Percentiles rank a stretch among this genome's conserved stretches.
Evolutionary conservation across 2,113 vertebrate genomes (phyloP).

Genomic region (Engystomops pustulosus): DNA sequence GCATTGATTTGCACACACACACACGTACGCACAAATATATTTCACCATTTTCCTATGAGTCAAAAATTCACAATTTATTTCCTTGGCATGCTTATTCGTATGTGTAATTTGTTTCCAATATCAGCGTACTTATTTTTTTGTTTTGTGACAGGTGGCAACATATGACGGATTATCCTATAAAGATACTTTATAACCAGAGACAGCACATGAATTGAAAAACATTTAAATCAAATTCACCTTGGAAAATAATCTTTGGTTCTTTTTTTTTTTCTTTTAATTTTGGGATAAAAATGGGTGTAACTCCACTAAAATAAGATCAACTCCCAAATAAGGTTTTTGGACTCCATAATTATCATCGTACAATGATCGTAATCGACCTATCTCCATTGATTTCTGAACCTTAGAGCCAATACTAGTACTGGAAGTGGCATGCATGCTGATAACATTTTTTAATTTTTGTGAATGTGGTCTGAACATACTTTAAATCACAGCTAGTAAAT

Average conservation of each 20-base stretch:
- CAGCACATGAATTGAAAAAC: conserved; percentile 11
- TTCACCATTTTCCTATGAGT: conserved; percentile 45
- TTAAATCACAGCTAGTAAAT: too few relatives aligned
- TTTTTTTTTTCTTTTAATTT: neutral
- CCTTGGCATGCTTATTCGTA: conserved; percentile 55
- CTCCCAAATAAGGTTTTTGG: neutral
- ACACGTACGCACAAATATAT: conserved; percentile 45
- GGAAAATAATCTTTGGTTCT: conserved; percentile 39
- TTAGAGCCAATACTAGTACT: neutral
- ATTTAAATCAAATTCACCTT: conserved; percentile 10
- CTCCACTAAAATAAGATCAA: neutral
- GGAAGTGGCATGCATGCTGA: neutral
- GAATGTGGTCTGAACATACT: too few relatives aligned
- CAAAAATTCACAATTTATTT: conserved; percentile 50
- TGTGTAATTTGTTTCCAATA: conserved; percentile 15
- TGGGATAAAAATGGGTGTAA: neutral
- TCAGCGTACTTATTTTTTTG: conserved; percentile 19
- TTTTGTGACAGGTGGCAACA: conserved; percentile 33
- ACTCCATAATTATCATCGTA: too few relatives aligned
- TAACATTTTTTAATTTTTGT: too few relatives aligned
- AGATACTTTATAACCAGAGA: neutral
- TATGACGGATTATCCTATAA: conserved; percentile 18
- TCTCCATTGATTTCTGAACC: too few relatives aligned
- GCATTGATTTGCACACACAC: conserved; percentile 60
- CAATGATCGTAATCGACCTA: too few relatives aligned